Evolutionary conservation across 2,888 invertebrate genomes (phyloP).

Genomic region (Dyspetes luteomarginatus): DNA sequence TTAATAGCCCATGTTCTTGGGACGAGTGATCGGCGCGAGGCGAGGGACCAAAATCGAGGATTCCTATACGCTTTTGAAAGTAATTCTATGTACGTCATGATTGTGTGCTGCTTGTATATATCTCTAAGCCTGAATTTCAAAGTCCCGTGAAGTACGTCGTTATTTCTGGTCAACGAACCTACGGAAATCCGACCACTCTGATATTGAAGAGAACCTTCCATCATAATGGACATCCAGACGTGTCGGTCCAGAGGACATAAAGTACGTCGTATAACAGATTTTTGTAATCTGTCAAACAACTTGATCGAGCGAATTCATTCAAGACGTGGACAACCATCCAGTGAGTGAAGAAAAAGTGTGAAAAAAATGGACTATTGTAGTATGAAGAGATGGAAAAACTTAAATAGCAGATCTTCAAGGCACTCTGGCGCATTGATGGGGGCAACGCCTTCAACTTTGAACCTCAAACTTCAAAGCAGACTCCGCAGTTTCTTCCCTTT

Average conservation of each 20-base stretch:
- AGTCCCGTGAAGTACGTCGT: conserved; percentile 56
- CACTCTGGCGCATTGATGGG: conserved; percentile 10
- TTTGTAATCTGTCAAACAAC: conserved; percentile 18
- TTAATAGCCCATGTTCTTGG: conserved; percentile 53
- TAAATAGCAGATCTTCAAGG: conserved; percentile 27
- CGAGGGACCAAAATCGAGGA: conserved; percentile 57
- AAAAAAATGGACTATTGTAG: background rate
- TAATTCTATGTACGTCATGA: no score
- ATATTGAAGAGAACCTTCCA: conserved; percentile 1
- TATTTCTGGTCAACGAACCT: conserved; percentile 59
- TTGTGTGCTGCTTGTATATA: background rate
- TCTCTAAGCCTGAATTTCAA: conserved; percentile 21
- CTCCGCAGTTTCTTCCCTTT: background rate
- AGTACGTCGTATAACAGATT: conserved; percentile 9
- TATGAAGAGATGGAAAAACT: conserved; percentile 16
- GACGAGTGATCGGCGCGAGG: conserved; percentile 53
- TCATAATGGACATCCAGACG: conserved; percentile 3
- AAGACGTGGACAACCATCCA: no score
- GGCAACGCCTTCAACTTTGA: conserved; percentile 34
- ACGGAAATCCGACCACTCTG: no score
- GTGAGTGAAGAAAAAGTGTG: background rate
- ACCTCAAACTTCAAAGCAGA: conserved; percentile 42
- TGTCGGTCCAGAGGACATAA: background rate
- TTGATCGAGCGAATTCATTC: conserved; percentile 18
- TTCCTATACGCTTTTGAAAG: background rate